Conservation (phyloP, 2,888 invertebrate genomes). For the Epirrita christyi region DNA sequence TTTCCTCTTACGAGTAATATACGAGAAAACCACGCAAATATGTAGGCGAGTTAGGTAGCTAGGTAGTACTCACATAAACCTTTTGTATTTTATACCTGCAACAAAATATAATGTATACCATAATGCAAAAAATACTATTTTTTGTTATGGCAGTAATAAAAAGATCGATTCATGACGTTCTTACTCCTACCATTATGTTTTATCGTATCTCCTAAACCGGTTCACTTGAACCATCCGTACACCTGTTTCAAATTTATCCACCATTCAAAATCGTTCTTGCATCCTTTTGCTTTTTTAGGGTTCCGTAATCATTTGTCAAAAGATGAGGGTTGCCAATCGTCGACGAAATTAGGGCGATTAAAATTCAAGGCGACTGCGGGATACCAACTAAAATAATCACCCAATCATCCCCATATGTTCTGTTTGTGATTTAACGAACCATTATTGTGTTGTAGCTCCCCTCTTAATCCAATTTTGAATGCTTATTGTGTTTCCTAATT, state of each 20-base stretch:
- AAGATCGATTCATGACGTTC: conserved; percentile 44
- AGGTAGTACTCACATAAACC: conserved; percentile 21
- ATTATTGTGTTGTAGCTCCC: conserved; percentile 73
- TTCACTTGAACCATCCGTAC: conserved; percentile 58
- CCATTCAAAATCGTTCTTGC: conserved; percentile 73
- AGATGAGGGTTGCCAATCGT: conserved; percentile 43
- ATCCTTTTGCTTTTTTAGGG: conserved; percentile 66
- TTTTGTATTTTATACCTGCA: conserved; percentile 35
- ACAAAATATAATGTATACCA: conserved; percentile 39
- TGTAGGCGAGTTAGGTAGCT: conserved; percentile 1
- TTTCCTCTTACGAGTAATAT: conserved; percentile 1
- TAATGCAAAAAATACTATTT: conserved; percentile 39
- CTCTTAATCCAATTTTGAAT: conserved; percentile 68
- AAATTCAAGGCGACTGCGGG: conserved; percentile 56
- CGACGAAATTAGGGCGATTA: conserved; percentile 47
- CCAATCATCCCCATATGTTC: conserved; percentile 54
- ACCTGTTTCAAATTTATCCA: conserved; percentile 73
- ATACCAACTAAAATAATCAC: conserved; percentile 58
- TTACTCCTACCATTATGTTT: conserved; percentile 40
- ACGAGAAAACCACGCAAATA: neutral
- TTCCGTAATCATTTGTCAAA: conserved; percentile 57
- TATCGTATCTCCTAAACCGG: conserved; percentile 51
- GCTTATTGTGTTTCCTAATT: conserved; percentile 63
- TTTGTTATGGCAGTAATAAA: conserved; percentile 42
- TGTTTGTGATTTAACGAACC: conserved; percentile 75